Evolutionary conservation across 1,140 invertebrate genomes (phyloP).

Genomic region (Microplitis mediator): DNA sequence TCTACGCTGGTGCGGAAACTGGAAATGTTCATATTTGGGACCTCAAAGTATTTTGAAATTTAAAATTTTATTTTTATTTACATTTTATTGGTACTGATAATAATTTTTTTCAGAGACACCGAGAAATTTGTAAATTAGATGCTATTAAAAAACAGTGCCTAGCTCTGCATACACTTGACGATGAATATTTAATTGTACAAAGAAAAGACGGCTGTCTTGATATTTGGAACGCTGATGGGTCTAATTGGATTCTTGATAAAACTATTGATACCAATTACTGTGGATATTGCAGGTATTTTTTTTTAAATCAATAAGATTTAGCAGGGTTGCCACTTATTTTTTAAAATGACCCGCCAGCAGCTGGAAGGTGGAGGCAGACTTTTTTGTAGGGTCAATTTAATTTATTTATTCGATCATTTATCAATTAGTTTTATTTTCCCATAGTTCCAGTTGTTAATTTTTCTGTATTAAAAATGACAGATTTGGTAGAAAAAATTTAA

Average conservation of each 20-base stretch:
- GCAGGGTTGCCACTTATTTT: background rate
- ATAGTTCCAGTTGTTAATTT: too few relatives aligned
- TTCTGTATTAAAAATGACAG: too few relatives aligned
- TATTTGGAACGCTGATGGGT: slow-evolving; percentile 68
- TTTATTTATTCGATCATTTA: too few relatives aligned
- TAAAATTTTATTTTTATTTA: too few relatives aligned
- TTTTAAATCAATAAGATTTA: background rate
- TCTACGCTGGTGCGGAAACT: slow-evolving; percentile 71
- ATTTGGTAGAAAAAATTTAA: too few relatives aligned
- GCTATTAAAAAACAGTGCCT: slow-evolving; percentile 66
- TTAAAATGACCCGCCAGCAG: background rate
- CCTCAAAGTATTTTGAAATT: slow-evolving; percentile 65
- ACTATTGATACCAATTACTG: slow-evolving; percentile 66
- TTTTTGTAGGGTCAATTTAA: too few relatives aligned
- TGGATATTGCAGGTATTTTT: slow-evolving; percentile 66
- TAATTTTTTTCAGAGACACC: slow-evolving; percentile 63
- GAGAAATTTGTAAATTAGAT: slow-evolving; percentile 65
- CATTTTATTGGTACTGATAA: background rate
- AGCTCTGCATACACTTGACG: slow-evolving; percentile 62
- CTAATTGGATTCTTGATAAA: slow-evolving; percentile 65
- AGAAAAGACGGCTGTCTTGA: slow-evolving; percentile 73
- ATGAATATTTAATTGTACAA: slow-evolving; percentile 69
- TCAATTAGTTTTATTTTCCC: too few relatives aligned
- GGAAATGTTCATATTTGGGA: slow-evolving; percentile 75
- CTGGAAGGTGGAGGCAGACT: too few relatives aligned